A percentile compares a stretch with the other conserved stretches of the same genome.
Evolutionary conservation across 1,140 invertebrate species (phyloP).

Genomic region (Nasonia longicornis): DNA sequence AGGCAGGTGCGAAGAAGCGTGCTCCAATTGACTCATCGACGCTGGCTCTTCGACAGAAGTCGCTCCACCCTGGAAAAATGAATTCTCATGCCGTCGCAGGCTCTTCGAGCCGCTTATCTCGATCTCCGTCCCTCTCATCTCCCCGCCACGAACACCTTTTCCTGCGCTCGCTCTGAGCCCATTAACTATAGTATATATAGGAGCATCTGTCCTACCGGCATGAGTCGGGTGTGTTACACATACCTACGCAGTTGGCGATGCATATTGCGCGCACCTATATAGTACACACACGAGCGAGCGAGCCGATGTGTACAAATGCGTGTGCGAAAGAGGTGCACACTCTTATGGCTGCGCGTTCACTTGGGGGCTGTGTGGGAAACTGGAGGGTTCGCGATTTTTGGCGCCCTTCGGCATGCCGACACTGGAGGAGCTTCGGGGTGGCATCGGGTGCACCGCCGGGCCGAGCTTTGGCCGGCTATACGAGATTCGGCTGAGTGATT

Average conservation of each 20-base stretch:
- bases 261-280: neutral
- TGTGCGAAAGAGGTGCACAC: neutral
- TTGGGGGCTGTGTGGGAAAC: slow-evolving; percentile 24
- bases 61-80: neutral
- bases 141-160: neutral
- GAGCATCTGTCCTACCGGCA: slow-evolving; percentile 27
- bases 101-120: slow-evolving; percentile 22
- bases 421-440: neutral
- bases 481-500: slow-evolving; percentile 33
- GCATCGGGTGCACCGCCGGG: neutral
- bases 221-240: neutral
- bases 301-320: neutral
- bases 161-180: neutral
- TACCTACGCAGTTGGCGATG: neutral
- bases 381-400: slow-evolving; percentile 12
- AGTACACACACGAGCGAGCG: neutral
- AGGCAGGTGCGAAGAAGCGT: slow-evolving; percentile 1
- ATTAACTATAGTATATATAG: neutral
- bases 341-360: neutral
- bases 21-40: slow-evolving; percentile 28
- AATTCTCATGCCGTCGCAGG: slow-evolving; percentile 28
- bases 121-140: neutral
- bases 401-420: neutral
- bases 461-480: neutral
- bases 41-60: neutral